These are phyloP conservation scores for Anableps anableps DNA, from an alignment of 2,797 vertebrate genomes.

Conservation along the genomic window DNA sequence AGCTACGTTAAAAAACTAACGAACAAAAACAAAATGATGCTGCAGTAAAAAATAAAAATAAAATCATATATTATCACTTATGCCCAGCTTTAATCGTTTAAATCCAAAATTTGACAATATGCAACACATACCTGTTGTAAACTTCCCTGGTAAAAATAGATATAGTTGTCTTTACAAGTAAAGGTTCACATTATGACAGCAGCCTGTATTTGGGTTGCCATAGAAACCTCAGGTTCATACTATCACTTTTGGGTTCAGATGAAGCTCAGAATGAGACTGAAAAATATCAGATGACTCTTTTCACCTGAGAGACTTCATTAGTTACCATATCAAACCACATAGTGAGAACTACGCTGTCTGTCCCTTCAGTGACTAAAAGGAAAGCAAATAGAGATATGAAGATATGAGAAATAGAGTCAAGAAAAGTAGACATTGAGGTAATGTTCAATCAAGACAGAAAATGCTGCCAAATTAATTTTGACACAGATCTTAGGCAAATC, in stretches of 20 bases:
- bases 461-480: background rate
- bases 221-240: conserved; percentile 81
- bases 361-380: background rate
- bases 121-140: conserved; percentile 35
- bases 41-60: background rate
- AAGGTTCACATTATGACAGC: conserved; percentile 67
- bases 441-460: background rate
- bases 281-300: conserved; percentile 31
- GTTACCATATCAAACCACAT: background rate
- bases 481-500: background rate
- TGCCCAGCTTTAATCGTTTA: background rate
- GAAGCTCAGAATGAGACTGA: conserved; percentile 48
- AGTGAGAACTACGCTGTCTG: background rate
- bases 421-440: background rate
- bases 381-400: background rate
- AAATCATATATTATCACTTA: background rate
- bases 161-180: conserved; percentile 52
- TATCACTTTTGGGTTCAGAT: conserved; percentile 73
- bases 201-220: conserved; percentile 79
- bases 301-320: conserved; percentile 42
- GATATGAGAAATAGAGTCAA: background rate
- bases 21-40: background rate
- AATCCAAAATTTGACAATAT: conserved; percentile 24
- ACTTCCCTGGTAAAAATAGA: conserved; percentile 69
- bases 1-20: conserved; percentile 7